Evolutionary conservation across 2,113 vertebrate species (phyloP), one percentile per base, ranked within the genome.

Genomic region (Carollia perspicillata): DNA sequence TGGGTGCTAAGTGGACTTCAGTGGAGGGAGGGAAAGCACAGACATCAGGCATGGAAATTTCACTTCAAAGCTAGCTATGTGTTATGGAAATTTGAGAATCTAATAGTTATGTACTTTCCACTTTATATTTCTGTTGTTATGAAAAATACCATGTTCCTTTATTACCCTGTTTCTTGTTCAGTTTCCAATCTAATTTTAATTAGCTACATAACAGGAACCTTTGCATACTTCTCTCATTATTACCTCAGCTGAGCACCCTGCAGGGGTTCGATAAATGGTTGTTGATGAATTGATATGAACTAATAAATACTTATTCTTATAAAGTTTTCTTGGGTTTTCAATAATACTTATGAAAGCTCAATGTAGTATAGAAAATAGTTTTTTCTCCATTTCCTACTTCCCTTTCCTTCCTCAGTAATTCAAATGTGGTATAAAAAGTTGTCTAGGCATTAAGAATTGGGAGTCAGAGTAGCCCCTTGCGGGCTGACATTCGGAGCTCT

Each of bases 1-100:
- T 94, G 6, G 0, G 47, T 63, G 90, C 94, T 97, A 80, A 96
- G 85, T 87, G 84, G 96, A 44, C 93, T 72, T 96, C 89, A 96
- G 3, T 30, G 85, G 51, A 90, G 6, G 8, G 37, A 96, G 96
- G 78, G 81, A 26, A 75, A 85, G 4, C 94, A 72, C 12, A 85
- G 35, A 47, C 2, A 26, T 51, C 81, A 69, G 47, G n/a, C 4
- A 0, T 16, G 55, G 55, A 90, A 92, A 77, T 10, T 0, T 72
- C 51, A 35, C 12, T 26, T 77, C 65, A 53, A 58, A 83, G 80
- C 30, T 80, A 93, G 53, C 44, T 60, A 53, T 13, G 7, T 53
- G 53, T 86, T 90, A 84, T 77, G 71, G 92, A 86, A 42, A 69
- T 96, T 84, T 93, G 83, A 94, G 95, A 97, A 93, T 2, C 0